Percentiles rank a stretch among this genome's conserved stretches.
These are phyloP conservation scores for Elanoides forficatus DNA, from an alignment of 2,113 vertebrate species.

Conservation along the genomic window DNA sequence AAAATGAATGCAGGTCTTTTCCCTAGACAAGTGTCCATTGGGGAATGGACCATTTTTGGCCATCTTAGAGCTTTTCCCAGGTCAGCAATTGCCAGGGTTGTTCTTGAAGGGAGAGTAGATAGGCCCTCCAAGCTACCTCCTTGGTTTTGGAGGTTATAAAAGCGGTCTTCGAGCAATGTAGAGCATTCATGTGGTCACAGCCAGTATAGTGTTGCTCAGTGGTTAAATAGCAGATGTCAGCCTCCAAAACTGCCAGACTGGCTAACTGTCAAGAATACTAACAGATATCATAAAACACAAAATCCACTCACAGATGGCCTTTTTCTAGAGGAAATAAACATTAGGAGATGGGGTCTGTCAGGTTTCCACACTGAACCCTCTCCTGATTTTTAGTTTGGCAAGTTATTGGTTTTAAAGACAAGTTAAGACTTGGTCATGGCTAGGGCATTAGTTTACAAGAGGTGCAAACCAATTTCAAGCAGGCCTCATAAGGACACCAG, in stretches of 20 bases:
- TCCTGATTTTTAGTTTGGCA: neutral
- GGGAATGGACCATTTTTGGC: neutral
- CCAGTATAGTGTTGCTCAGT: neutral
- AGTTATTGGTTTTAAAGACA: neutral
- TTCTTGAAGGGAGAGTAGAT: neutral
- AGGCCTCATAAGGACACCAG: neutral
- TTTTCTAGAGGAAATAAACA: neutral
- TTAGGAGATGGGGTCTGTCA: neutral
- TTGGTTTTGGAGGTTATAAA: neutral
- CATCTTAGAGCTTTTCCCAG: neutral
- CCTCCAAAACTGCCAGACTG: neutral
- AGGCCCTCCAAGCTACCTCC: neutral
- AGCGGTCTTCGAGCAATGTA: neutral
- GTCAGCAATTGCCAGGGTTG: neutral
- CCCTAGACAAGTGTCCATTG: neutral
- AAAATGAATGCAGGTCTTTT: neutral
- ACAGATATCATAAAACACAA: neutral
- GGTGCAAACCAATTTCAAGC: neutral
- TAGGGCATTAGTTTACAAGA: neutral
- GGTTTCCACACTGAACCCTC: neutral
- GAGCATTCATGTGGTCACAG: neutral
- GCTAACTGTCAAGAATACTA: neutral
- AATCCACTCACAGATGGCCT: slow-evolving; percentile 22
- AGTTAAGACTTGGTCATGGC: neutral
- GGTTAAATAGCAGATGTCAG: slow-evolving; percentile 31